Percentiles rank a stretch among this genome's conserved stretches.
phyloP scores from a whole-genome alignment of 2,113 vertebrate species.

The Petrocephalus zakoni region DNA sequence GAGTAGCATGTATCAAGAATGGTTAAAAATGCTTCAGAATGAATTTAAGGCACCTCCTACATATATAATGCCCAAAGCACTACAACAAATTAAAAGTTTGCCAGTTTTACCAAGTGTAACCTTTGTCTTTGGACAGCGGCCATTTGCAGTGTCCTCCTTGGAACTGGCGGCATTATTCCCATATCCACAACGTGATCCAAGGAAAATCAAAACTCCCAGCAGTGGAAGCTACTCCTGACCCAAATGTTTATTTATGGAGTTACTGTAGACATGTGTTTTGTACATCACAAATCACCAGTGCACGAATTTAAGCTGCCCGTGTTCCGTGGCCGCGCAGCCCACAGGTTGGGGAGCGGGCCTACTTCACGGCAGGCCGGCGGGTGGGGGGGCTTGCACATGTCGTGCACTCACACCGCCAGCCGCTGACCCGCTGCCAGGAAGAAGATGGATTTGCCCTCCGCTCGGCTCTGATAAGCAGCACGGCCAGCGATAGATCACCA shows the following conservation, averaged over 20 bases:
- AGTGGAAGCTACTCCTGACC: not conserved
- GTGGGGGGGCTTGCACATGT: not conserved
- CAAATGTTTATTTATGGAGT: not conserved
- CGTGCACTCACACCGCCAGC: not conserved
- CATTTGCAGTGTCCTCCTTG: not conserved
- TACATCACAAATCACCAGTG: no score
- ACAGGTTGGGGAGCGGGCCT: not conserved
- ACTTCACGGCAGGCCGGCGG: not conserved
- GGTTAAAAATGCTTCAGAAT: conserved; percentile 7
- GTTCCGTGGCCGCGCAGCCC: not conserved
- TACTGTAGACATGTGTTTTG: not conserved
- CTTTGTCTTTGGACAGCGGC: not conserved
- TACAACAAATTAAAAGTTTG: not conserved
- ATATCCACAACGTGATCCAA: not conserved
- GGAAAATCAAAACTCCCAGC: not conserved
- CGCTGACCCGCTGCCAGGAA: not conserved
- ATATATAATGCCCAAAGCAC: not conserved
- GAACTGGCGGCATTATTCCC: not conserved
- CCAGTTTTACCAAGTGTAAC: not conserved
- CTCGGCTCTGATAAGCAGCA: conserved; percentile 59
- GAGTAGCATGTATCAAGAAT: not conserved
- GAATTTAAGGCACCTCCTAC: not conserved
- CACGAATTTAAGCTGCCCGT: not conserved
- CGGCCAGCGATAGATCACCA: conserved; percentile 56
- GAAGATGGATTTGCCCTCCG: conserved; percentile 60